Conservation (phyloP, 92 coral and sea anemone species). For the Actinostola sp. region DNA sequence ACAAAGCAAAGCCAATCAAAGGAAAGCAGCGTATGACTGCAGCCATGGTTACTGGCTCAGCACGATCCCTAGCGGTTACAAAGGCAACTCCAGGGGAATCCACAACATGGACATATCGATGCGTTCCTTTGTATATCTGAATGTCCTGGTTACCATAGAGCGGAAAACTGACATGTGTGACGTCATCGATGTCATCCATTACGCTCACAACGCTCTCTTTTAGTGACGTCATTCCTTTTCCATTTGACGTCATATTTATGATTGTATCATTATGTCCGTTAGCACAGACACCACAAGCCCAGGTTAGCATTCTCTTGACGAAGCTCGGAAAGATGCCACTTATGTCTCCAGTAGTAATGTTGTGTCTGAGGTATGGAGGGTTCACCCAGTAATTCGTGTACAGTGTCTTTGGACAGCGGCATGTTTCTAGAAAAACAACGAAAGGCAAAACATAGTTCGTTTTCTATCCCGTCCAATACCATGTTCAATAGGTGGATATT, state of each 20-base stretch:
- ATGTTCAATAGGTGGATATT: too few species aligned
- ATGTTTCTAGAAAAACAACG: constrained; percentile 61
- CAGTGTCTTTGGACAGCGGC: constrained; percentile 71
- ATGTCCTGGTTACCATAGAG: constrained; percentile 65
- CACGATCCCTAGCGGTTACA: constrained; percentile 40
- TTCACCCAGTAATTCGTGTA: constrained; percentile 65
- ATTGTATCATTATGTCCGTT: constrained; percentile 67
- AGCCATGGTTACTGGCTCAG: constrained; percentile 32
- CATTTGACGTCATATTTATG: constrained; percentile 42
- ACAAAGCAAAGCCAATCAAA: constrained; percentile 29
- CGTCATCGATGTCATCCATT: constrained; percentile 59
- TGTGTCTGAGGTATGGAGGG: constrained; percentile 56
- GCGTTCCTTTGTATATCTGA: constrained; percentile 41
- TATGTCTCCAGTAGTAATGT: background rate
- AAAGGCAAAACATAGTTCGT: too few species aligned
- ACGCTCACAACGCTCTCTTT: constrained; percentile 44
- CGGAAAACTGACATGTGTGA: constrained; percentile 70
- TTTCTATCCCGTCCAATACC: too few species aligned
- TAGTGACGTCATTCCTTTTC: constrained; percentile 38
- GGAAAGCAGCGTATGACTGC: constrained; percentile 45
- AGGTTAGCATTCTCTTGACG: constrained; percentile 38
- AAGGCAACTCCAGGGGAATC: constrained; percentile 71
- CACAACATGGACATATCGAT: constrained; percentile 63
- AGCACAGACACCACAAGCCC: constrained; percentile 68
- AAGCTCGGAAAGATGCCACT: constrained; percentile 59